Evolutionary conservation across 1,140 invertebrate species (phyloP).

Genomic region (Anthonomus grandis): DNA sequence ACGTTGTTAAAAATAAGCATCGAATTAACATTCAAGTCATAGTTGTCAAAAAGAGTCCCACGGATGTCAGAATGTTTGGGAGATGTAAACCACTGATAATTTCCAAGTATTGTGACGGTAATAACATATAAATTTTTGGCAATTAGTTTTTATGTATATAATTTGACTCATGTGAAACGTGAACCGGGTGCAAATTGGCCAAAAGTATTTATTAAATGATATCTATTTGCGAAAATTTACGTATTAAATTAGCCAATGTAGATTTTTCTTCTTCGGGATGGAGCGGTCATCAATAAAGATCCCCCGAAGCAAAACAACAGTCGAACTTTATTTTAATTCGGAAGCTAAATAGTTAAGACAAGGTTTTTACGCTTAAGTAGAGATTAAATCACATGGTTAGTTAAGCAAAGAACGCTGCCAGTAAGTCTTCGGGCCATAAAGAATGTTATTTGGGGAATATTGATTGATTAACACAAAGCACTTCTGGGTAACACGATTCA

Average conservation of each 20-base stretch:
- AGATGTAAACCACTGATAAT: constrained; percentile 3
- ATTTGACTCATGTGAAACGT: constrained; percentile 4
- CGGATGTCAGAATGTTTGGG: neutral
- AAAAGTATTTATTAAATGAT: constrained; percentile 7
- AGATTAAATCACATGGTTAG: constrained; percentile 24
- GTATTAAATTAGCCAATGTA: no score
- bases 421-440: constrained; percentile 8
- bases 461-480: constrained; percentile 25
- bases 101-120: neutral
- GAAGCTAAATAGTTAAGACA: constrained; percentile 24
- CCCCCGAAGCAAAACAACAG: no score
- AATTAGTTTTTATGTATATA: constrained; percentile 4
- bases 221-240: no score
- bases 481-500: no score
- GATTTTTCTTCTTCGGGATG: no score
- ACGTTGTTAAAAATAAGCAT: neutral
- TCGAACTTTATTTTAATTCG: constrained; percentile 24
- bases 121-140: constrained; percentile 10
- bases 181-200: constrained; percentile 1
- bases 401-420: constrained; percentile 20
- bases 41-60: constrained; percentile 11
- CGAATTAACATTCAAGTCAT: neutral
- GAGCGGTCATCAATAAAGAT: no score
- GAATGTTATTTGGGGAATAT: constrained; percentile 19
- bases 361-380: constrained; percentile 20